Evolutionary conservation across 2,113 vertebrate species (phyloP), one percentile per base, ranked within the genome.

Genomic region (Bubo blakistoni): DNA sequence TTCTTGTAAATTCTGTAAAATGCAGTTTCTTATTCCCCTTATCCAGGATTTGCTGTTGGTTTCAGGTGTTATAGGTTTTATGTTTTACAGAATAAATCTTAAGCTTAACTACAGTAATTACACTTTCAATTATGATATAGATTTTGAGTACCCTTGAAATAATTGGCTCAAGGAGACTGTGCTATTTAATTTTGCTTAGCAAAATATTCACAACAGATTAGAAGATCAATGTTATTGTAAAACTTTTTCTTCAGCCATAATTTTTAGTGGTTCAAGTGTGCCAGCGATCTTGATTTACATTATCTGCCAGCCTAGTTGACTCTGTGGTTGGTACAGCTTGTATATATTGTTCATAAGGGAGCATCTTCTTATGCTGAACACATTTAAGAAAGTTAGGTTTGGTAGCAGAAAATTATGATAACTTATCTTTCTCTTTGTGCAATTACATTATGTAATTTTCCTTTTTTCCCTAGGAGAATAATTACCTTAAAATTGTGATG

Each of bases 381-480:
- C 34, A 87, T 91, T 66, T 73, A 87, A 89, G 83, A 85, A 89
- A 77, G 57, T 21, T 87, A 73, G 36, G 8, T 82, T 95, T 82
- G 30, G 84, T 77, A 61, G 54, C 38, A 92, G 77, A 61, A 72
- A 94, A 91, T 89, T 87, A 77, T 86, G 69, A 91, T 70, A 85
- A 91, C 78, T 89, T 76, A 79, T 85, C 81, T 91, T 94, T 80
- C 40, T 49, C 36, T 88, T 54, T 44, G 25, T 82, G 71, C 73
- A 95, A 92, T 94, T 95, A 47, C 20, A 51, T 92, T 90, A 89
- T 91, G 62, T 69, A 91, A 95, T 92, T 94, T 95, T 89, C 36
- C 7, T 71, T 95, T 91, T 87, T 63, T 24, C 65, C 87, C 74
- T 80, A 47, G 86, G 73, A 97, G 81, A 94, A 95, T 74, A 91